A percentile compares a stretch with the other conserved stretches of the same genome.
phyloP scores from a whole-genome alignment of 1,140 invertebrate genomes.

The Cardiocondyla obscurior region DNA sequence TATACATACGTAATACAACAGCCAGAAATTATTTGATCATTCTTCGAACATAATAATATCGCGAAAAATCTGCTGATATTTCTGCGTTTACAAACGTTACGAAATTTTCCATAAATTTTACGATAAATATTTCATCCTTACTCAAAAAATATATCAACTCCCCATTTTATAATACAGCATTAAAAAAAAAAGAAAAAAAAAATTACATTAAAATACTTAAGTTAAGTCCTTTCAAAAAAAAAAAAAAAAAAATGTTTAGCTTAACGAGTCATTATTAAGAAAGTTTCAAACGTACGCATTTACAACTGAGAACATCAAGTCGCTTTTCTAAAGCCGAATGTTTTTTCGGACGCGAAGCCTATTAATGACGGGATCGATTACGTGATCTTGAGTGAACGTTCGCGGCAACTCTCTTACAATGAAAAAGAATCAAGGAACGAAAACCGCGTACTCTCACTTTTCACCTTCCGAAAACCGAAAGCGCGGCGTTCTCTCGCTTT shows the following conservation, averaged over 20 bases:
- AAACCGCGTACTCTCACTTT: conserved; percentile 68
- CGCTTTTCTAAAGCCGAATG: background rate
- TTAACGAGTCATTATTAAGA: background rate
- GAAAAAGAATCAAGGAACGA: background rate
- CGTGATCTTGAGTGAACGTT: conserved; percentile 18
- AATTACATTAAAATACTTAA: background rate
- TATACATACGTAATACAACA: background rate
- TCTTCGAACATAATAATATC: background rate
- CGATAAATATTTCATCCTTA: background rate
- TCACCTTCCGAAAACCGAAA: conserved; percentile 55
- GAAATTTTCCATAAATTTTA: background rate
- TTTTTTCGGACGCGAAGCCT: background rate
- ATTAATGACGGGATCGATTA: conserved; percentile 21
- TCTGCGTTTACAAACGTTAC: background rate
- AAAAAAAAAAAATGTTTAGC: too few relatives aligned
- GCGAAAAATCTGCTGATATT: background rate
- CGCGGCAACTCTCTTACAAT: background rate
- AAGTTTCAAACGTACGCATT: background rate
- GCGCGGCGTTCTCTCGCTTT: conserved; percentile 1
- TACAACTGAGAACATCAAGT: background rate
- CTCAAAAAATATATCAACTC: background rate
- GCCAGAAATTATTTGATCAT: background rate
- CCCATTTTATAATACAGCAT: background rate
- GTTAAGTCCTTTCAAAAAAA: background rate
- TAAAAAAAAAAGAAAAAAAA: too few relatives aligned